Conservation (phyloP, 2,797 vertebrate species). For the Glyptemys insculpta region DNA sequence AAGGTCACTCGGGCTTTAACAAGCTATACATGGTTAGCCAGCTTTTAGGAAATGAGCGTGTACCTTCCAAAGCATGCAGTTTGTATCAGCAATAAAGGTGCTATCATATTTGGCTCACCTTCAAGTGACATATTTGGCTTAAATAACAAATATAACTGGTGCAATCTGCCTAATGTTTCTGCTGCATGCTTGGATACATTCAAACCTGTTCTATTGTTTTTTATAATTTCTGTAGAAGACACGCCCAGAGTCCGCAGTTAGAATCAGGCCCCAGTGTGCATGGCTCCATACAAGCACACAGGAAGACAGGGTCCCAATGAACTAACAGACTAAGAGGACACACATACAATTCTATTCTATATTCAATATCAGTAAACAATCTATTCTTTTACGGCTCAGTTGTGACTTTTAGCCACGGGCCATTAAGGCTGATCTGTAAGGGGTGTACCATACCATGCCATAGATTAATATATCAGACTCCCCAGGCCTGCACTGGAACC, state of each 20-base stretch:
- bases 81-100: slow-evolving; percentile 16
- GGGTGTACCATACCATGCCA: neutral
- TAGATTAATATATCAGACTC: neutral
- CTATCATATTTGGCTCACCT: neutral
- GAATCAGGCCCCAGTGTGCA: neutral
- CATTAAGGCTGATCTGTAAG: neutral
- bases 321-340: neutral
- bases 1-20: slow-evolving; percentile 78
- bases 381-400: fast-evolving
- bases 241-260: neutral
- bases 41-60: slow-evolving; percentile 48
- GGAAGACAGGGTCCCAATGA: neutral
- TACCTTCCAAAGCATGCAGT: neutral
- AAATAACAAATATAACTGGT: neutral
- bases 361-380: neutral
- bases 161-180: slow-evolving; percentile 35
- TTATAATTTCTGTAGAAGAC: neutral
- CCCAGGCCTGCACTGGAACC: neutral
- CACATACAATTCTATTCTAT: neutral
- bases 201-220: neutral
- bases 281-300: neutral
- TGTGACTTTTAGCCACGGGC: neutral
- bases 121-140: slow-evolving; percentile 39
- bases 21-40: slow-evolving; percentile 56
- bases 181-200: neutral